Percentiles rank a stretch among this genome's conserved stretches.
Evolutionary conservation across 2,888 invertebrate species (phyloP).

Genomic region (Aphodius sticticus): DNA sequence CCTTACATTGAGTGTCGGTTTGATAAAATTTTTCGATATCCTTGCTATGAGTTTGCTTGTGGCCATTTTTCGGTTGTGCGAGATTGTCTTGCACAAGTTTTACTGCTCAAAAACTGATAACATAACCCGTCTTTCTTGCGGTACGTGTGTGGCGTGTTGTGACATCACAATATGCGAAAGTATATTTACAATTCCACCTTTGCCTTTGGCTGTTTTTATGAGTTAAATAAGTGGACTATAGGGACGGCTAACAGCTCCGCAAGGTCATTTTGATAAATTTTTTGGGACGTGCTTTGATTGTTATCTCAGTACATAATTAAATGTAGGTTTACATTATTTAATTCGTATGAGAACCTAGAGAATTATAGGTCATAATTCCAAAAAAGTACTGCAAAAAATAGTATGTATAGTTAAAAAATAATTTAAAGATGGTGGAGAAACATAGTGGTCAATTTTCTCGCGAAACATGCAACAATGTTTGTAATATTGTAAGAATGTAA

Average conservation of each 20-base stretch:
- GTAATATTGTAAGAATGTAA: no score
- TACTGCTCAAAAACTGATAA: neutral
- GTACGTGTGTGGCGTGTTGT: neutral
- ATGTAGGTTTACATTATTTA: neutral
- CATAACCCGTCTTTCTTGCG: neutral
- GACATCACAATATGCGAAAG: neutral
- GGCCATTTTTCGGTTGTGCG: conserved; percentile 28
- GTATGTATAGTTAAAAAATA: no score
- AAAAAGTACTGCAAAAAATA: no score
- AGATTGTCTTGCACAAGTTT: neutral
- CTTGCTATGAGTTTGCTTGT: conserved; percentile 20
- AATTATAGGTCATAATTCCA: no score
- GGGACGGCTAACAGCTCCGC: neutral
- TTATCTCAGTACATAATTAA: neutral
- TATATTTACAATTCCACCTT: neutral
- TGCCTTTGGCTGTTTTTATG: neutral
- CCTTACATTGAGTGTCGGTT: conserved; percentile 21
- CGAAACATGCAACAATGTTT: no score
- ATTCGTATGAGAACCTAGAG: no score
- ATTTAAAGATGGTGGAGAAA: no score
- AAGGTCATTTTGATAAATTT: neutral
- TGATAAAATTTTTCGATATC: conserved; percentile 28
- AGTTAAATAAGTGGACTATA: neutral
- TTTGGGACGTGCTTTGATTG: neutral
- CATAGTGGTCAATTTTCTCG: no score